Evolutionary conservation across 2,797 vertebrate species (phyloP).

Genomic region (Chromis chromis): DNA sequence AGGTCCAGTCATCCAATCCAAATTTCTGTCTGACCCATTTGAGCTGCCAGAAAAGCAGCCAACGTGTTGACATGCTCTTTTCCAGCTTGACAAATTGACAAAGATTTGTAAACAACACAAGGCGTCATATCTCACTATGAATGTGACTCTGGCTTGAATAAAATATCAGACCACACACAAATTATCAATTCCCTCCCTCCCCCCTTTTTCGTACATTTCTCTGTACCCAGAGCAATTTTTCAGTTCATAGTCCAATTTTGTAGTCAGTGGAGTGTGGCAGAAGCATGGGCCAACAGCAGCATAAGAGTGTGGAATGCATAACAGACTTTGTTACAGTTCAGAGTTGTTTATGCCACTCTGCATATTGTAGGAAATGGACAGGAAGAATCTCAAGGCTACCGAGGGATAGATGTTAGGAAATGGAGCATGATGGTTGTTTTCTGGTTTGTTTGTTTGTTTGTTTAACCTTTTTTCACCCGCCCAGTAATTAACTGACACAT

Average conservation of each 20-base stretch:
- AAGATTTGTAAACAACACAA: constrained; percentile 77
- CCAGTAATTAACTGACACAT: constrained; percentile 15
- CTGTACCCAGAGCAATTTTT: constrained; percentile 76
- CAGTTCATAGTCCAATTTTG: constrained; percentile 79
- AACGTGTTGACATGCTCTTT: constrained; percentile 65
- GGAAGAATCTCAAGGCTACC: constrained; percentile 22
- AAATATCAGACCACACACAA: constrained; percentile 72
- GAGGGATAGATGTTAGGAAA: constrained; percentile 28
- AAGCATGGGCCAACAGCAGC: constrained; percentile 66
- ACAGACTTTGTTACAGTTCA: constrained; percentile 70
- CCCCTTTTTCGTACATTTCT: constrained; percentile 57
- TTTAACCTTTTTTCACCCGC: constrained; percentile 4
- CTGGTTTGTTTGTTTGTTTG: not conserved
- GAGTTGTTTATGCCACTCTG: constrained; percentile 62
- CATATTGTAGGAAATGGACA: constrained; percentile 24
- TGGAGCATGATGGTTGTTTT: constrained; percentile 33
- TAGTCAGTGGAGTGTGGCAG: constrained; percentile 67
- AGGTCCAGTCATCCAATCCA: constrained; percentile 43
- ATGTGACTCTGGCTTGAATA: constrained; percentile 71
- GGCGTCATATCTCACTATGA: constrained; percentile 66
- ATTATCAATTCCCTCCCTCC: constrained; percentile 11
- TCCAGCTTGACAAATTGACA: constrained; percentile 78
- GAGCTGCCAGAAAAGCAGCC: constrained; percentile 40
- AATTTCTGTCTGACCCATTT: constrained; percentile 50
- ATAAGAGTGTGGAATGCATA: constrained; percentile 65